These are phyloP conservation scores for Temnopleurus reevesii DNA, from an alignment of 53 echinoderm and acorn worm genomes.

Conservation along the genomic window DNA sequence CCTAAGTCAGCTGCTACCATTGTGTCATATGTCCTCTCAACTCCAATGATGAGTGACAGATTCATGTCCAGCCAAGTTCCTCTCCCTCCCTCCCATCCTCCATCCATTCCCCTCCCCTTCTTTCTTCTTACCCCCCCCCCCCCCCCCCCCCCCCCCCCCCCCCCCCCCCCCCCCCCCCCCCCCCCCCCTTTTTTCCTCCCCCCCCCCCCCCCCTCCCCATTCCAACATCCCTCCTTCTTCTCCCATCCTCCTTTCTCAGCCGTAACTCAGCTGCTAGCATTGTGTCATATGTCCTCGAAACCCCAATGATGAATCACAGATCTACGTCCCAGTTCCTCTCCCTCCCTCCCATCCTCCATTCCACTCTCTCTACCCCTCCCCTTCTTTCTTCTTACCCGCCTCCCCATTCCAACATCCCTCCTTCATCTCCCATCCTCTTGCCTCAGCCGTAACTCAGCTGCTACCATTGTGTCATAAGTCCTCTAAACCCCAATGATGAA, in stretches of 20 bases:
- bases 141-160: not conserved
- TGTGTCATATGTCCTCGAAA: no score
- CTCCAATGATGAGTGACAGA: no score
- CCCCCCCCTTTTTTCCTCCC: not conserved
- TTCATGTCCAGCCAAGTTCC: no score
- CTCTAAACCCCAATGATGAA: no score
- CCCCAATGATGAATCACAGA: no score
- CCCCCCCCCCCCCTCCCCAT: not conserved
- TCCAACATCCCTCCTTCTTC: not conserved
- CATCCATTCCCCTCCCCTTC: not conserved
- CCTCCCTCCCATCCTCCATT: no score
- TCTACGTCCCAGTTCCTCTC: not conserved
- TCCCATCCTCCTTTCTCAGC: not conserved
- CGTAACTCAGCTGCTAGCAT: no score
- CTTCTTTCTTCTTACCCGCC: not conserved
- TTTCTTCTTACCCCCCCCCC: not conserved
- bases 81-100: not conserved
- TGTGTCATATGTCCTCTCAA: not conserved
- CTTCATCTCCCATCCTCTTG: not conserved
- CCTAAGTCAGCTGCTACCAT: not conserved
- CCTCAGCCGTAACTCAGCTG: not conserved
- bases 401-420: no score
- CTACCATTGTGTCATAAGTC: no score
- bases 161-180: not conserved
- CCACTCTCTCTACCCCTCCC: not conserved